A percentile compares a stretch with the other conserved stretches of the same genome.
Evolutionary conservation across 2,888 invertebrate species (phyloP).

Genomic region (Thera obeliscata): DNA sequence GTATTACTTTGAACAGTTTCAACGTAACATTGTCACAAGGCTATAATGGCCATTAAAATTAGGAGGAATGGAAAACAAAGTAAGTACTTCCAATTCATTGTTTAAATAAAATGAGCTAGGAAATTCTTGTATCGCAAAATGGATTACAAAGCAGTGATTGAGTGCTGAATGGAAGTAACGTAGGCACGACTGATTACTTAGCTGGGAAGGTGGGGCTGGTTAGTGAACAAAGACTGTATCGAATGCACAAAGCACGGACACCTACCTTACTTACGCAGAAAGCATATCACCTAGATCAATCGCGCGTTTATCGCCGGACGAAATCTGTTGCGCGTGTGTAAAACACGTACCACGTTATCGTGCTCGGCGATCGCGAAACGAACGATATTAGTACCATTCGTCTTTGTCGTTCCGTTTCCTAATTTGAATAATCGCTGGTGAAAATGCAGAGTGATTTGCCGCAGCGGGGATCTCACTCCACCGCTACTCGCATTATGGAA

Average conservation of each 20-base stretch:
- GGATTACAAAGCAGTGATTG: conserved; percentile 20
- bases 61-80: conserved; percentile 18
- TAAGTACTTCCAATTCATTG: conserved; percentile 8
- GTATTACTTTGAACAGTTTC: conserved; percentile 57
- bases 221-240: conserved; percentile 58
- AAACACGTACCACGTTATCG: conserved; percentile 75
- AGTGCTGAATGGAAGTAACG: conserved; percentile 18
- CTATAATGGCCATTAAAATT: conserved; percentile 35
- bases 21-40: conserved; percentile 47
- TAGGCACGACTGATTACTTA: conserved; percentile 27
- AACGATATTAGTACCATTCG: conserved; percentile 83
- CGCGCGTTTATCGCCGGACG: conserved; percentile 73
- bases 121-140: conserved; percentile 21
- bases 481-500: conserved; percentile 29
- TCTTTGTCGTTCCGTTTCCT: conserved; percentile 83
- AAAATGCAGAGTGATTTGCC: conserved; percentile 79
- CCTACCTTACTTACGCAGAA: conserved; percentile 79
- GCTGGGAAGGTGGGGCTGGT: conserved; percentile 38
- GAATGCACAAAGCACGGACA: conserved; percentile 71
- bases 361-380: conserved; percentile 69
- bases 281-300: conserved; percentile 80
- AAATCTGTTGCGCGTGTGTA: conserved; percentile 81
- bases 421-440: conserved; percentile 84
- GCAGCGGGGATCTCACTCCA: conserved; percentile 54
- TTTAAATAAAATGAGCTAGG: conserved; percentile 10